Conservation (phyloP, 2,113 vertebrate genomes). For the Fregata magnificens region DNA sequence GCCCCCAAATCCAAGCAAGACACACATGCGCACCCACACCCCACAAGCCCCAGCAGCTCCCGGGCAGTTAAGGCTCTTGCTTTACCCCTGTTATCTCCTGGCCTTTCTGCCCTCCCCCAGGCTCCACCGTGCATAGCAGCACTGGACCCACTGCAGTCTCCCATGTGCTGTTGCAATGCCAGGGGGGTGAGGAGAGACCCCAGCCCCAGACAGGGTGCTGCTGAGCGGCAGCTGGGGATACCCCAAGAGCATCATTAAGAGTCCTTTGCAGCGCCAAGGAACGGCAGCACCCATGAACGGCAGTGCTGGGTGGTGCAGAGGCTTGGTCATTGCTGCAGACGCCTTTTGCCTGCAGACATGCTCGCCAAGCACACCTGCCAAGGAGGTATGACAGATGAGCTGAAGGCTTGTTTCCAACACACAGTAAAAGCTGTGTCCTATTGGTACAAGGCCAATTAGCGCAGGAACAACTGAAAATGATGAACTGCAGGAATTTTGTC, state of each 20-base stretch:
- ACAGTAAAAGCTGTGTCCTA: neutral
- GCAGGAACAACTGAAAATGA: neutral
- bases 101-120: neutral
- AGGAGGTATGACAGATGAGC: neutral
- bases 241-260: neutral
- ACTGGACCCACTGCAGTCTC: neutral
- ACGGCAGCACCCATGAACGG: neutral
- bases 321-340: neutral
- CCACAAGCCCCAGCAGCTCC: neutral
- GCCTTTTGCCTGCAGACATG: neutral
- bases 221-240: neutral
- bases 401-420: neutral
- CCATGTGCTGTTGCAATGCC: neutral
- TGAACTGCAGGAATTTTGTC: neutral
- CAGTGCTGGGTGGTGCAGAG: neutral
- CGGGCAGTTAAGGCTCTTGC: neutral
- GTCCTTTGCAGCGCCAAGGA: neutral
- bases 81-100: too few species aligned
- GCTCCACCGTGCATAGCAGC: neutral
- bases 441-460: neutral
- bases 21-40: rapidly evolving
- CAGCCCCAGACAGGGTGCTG: too few species aligned
- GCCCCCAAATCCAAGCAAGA: rapidly evolving
- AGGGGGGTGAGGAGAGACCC: neutral
- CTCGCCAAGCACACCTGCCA: neutral